Evolutionary conservation across 2,797 vertebrate species (phyloP), one percentile per base, ranked within the genome.

Genomic region (Manis crassicaudata): DNA sequence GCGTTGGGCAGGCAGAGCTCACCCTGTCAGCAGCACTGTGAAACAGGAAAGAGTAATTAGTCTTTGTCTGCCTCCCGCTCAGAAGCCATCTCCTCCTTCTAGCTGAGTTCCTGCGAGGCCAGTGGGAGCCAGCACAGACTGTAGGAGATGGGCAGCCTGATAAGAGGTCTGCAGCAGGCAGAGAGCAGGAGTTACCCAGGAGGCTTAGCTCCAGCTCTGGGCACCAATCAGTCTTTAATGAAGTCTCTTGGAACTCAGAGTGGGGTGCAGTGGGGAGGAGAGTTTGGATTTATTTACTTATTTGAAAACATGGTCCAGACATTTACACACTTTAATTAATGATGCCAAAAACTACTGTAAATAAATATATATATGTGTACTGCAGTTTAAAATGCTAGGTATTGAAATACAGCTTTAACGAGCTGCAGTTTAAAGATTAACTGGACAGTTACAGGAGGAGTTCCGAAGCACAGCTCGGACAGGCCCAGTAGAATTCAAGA

Each of bases 281-380:
- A 91, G 50, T 56, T 72, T 58, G 18, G 60, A 58, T 76, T 91
- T 73, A 7, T n/a, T 65, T 23, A 46, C 10, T 46, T 54, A 43
- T 35, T 60, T 23, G 2, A 46, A 85, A 76, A 90, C n/a, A 63
- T 37, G 12, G 12, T 84, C 63, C 72, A 76, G 76, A 58, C 35
- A 9, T 90, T 65, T 92, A 35, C 83, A 52, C 56, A 56, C 25
- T 92, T 90, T 82, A 72, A 20, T 92, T 88, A 92, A 58, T 9
- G 56, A 81, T 56, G 91, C 50, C 6, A 46, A n/a, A 80, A 68
- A 20, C 32, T 32, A 14, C 20, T 60, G 56, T 40, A 87, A 43
- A 92, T 70, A 32, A 13, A 32, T 56, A 40, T 72, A 29, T 25
- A 52, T 50, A 14, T 27, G 8, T n/a, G 2, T 14, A 21, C 25